Evolutionary conservation across 2,888 invertebrate species (phyloP).

Genomic region (Mayetiola destructor): DNA sequence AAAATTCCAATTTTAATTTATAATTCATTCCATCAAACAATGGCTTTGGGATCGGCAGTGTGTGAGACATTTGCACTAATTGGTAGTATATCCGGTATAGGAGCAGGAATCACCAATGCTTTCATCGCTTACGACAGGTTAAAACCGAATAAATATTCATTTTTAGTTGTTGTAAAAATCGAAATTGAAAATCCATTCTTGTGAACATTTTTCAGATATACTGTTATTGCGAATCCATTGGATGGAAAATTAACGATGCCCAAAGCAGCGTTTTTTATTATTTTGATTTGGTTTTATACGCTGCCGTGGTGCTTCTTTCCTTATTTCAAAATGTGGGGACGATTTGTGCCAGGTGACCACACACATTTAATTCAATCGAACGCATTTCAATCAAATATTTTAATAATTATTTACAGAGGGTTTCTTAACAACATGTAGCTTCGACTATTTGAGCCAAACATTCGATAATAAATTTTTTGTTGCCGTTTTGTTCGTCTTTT

Average conservation of each 20-base stretch:
- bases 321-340: conserved; percentile 68
- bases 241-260: conserved; percentile 66
- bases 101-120: conserved; percentile 64
- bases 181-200: no score
- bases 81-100: conserved; percentile 67
- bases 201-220: no score
- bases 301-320: conserved; percentile 71
- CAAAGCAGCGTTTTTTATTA: conserved; percentile 63
- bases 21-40: conserved; percentile 66
- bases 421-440: conserved; percentile 71
- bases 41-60: conserved; percentile 54
- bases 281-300: conserved; percentile 58
- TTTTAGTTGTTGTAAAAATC: no score
- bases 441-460: conserved; percentile 67
- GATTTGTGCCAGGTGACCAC: conserved; percentile 60
- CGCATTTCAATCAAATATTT: no score
- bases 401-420: conserved; percentile 55
- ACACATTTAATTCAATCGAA: no score
- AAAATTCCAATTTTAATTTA: conserved; percentile 76
- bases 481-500: conserved; percentile 57
- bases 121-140: conserved; percentile 80
- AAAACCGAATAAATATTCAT: no score
- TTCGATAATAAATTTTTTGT: conserved; percentile 68
- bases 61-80: conserved; percentile 64
- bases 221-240: conserved; percentile 67